Evolutionary conservation across 2,797 vertebrate genomes (phyloP).

Genomic region (Chaenodraco wilsoni): DNA sequence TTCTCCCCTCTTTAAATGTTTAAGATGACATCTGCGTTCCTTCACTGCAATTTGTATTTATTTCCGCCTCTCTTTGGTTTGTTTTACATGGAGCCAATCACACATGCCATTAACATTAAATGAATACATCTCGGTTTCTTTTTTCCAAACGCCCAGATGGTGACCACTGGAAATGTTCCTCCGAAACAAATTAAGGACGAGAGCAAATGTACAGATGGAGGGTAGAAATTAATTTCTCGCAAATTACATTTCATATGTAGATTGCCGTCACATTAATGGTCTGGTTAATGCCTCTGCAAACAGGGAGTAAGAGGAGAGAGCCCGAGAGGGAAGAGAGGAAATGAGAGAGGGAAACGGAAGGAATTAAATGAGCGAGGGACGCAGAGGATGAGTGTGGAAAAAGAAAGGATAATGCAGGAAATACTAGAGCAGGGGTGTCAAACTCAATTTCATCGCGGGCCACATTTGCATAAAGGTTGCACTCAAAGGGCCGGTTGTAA

Average conservation of each 20-base stretch:
- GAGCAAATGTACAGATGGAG: conserved; percentile 84
- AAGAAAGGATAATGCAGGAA: neutral
- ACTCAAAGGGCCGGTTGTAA: too few species aligned
- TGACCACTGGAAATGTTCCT: conserved; percentile 77
- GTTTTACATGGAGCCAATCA: conserved; percentile 48
- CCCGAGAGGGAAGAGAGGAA: conserved; percentile 56
- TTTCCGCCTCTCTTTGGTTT: conserved; percentile 36
- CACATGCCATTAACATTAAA: conserved; percentile 67
- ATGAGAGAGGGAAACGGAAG: conserved; percentile 57
- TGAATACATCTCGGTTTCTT: conserved; percentile 53
- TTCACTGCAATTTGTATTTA: conserved; percentile 34
- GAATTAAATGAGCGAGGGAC: conserved; percentile 54
- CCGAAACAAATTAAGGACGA: conserved; percentile 78
- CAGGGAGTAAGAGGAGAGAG: conserved; percentile 60
- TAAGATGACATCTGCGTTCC: conserved; percentile 68
- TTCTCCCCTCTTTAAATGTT: conserved; percentile 65
- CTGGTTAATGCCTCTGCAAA: conserved; percentile 73
- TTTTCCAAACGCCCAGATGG: conserved; percentile 72
- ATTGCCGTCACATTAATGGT: conserved; percentile 80
- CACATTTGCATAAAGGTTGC: too few species aligned
- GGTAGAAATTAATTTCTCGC: conserved; percentile 82
- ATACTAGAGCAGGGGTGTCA: conserved; percentile 9
- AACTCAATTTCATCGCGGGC: too few species aligned
- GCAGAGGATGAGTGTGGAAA: conserved; percentile 15
- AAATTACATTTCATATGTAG: conserved; percentile 87